Base-by-base conservation (phyloP, 2,113 vertebrate species). In the Ictalurus furcatus region DNA sequence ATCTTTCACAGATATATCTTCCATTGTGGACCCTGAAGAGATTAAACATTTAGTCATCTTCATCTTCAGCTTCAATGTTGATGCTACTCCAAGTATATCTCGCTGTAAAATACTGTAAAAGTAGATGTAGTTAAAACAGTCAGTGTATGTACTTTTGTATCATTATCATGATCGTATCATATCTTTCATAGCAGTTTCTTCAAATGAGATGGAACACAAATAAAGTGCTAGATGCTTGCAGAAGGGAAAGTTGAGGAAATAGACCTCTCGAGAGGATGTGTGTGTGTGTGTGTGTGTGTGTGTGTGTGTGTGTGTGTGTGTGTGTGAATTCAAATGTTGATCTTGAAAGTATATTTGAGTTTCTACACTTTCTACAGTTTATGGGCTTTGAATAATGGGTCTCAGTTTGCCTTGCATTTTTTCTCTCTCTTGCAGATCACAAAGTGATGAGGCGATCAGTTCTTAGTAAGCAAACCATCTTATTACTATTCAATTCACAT, bases 401-500 rank as follows among this genome's bases (percentile, higher is more conserved):
- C 79, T 83, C 56, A 79, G 21, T 88, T 28, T 76, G 5, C 71
- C 19, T 74, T 56, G 34, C n/a, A 28, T 44, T n/a, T 73, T 84
- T 63, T 84, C 69, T 65, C 52, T 3, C 85, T 93, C 1, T 89
- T 94, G 78, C 94, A 96, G 93, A 95, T 58, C 21, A 95, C 80
- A 95, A 93, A 90, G 85, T 95, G 83, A 92, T 30, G 90, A 94
- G 90, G 90, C 91, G 95, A 34, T 89, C 90, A 28, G 67, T 92
- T 82, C 14, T 87, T 12, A n/a, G 96, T 96, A 91, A 95, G 95
- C 94, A 88, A 48, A 48, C 1, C 21, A 63, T 44, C 34, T 44
- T 16, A 84, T 40, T 84, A 17, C 37, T 23, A 5, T 23, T 83
- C 56, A 61, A 63, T 12, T 59, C n/a, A 83, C 21, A 34, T 61